Evolutionary conservation across 1,140 invertebrate species (phyloP).

Genomic region (Meteorus sp.): DNA sequence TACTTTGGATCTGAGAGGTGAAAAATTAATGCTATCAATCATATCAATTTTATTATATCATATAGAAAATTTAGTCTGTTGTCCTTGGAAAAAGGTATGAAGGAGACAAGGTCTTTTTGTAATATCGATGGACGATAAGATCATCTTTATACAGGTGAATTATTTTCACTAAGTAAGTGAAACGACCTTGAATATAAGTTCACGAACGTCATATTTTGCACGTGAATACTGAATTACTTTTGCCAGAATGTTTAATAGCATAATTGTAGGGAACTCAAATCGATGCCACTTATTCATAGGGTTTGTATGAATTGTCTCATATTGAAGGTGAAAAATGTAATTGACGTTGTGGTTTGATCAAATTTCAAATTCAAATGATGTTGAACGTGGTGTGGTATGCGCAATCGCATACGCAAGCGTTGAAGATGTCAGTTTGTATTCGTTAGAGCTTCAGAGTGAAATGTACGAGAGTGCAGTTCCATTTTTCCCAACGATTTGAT

Average conservation of each 20-base stretch:
- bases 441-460: no score
- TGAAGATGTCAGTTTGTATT: no score
- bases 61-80: not conserved
- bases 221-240: conserved; percentile 3
- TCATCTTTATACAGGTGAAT: not conserved
- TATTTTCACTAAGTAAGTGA: conserved; percentile 10
- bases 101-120: not conserved
- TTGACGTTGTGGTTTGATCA: no score
- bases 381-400: no score
- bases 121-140: conserved; percentile 5
- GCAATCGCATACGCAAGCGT: no score
- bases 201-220: conserved; percentile 9
- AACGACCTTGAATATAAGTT: conserved; percentile 13
- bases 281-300: not conserved
- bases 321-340: no score
- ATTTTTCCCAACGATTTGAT: no score
- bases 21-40: no score
- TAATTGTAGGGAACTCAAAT: conserved; percentile 8
- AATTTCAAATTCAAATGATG: no score
- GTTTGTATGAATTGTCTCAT: not conserved
- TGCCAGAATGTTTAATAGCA: conserved; percentile 15
- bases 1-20: no score
- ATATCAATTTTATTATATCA: not conserved
- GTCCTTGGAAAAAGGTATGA: conserved; percentile 5
- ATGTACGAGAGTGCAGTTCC: no score